phyloP scores from a whole-genome alignment of 1,140 invertebrate species.

The Saccostrea cuccullata region DNA sequence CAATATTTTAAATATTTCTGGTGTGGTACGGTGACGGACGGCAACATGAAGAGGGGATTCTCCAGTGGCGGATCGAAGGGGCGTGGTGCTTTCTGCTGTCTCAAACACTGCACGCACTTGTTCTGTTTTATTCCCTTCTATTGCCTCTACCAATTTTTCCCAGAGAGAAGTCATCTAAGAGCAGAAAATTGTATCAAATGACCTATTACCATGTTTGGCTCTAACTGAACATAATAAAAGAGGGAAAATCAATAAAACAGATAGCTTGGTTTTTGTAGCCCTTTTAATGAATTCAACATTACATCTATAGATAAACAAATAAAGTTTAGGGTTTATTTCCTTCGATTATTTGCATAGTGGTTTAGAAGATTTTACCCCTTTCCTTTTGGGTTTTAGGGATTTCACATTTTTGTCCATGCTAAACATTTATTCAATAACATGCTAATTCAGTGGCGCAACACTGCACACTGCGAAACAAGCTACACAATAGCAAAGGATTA shows the following conservation, averaged over 20 bases:
- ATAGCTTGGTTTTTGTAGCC: not conserved
- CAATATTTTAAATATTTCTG: constrained; percentile 61
- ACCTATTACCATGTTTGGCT: not conserved
- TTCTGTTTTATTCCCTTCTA: constrained; percentile 53
- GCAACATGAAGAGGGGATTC: constrained; percentile 61
- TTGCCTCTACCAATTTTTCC: constrained; percentile 55
- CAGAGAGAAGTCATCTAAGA: constrained; percentile 14
- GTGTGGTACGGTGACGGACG: constrained; percentile 47
- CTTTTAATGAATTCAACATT: not conserved
- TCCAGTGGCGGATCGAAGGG: constrained; percentile 52
- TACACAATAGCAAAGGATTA: not conserved
- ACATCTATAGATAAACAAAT: not conserved
- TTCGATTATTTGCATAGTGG: no score
- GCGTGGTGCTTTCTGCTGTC: constrained; percentile 46
- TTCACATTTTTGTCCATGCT: no score
- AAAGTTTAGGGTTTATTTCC: not conserved
- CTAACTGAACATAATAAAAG: not conserved
- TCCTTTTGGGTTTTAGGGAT: not conserved
- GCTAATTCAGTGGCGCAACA: not conserved
- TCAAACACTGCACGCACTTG: constrained; percentile 44
- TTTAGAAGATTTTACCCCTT: not conserved
- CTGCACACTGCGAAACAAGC: not conserved
- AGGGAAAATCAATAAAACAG: constrained; percentile 9
- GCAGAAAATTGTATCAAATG: not conserved
- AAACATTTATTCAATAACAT: no score